Conservation (phyloP, 2,888 invertebrate genomes). For the Hymenopus coronatus region DNA sequence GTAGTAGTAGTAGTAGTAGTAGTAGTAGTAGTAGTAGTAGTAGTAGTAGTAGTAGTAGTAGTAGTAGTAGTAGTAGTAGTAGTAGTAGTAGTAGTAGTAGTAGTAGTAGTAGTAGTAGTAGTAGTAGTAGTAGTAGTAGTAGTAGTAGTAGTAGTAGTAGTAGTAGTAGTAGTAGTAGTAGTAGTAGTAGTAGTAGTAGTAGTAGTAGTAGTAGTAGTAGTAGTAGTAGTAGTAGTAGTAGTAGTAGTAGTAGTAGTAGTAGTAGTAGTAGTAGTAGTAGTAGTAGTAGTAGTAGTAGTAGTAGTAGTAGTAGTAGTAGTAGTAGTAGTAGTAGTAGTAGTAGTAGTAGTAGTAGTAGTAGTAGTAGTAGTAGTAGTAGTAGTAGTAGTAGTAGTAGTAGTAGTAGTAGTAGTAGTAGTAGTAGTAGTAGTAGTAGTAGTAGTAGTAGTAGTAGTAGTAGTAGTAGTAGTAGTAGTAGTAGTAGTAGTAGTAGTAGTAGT, state of each 20-base stretch:
- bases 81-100: neutral
- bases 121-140: neutral
- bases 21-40: neutral
- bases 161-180: neutral
- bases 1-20: neutral
- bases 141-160: neutral
- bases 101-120: neutral
- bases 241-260: neutral
- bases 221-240: neutral
- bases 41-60: neutral
- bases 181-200: neutral
- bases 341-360: neutral
- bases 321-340: neutral
- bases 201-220: neutral
- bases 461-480: neutral
- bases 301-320: neutral
- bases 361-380: neutral
- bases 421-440: neutral
- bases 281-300: neutral
- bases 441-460: neutral
- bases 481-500: neutral
- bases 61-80: neutral
- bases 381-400: neutral
- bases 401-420: neutral
- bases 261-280: neutral